Conservation (phyloP, 2,113 vertebrate species). For the human (Homo sapiens) region GRCh38 chr6:97071001-97071500, state of each 20-base stretch:
- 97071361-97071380: not conserved
- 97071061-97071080: not conserved
- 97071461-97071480: not conserved
- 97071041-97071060: not conserved
- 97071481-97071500: not conserved
- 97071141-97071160: not conserved
- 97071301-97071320: not conserved
- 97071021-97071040: not conserved
- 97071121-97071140: not conserved
- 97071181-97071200: not conserved
- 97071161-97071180: not conserved
- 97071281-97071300: not conserved
- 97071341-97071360: not conserved
- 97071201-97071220: not conserved
- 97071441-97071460: rapidly evolving
- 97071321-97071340: not conserved
- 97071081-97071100: not conserved
- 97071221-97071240: not conserved
- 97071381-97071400: not conserved
- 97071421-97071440: not conserved
- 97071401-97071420: not conserved
- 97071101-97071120: not conserved
- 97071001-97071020: not conserved
- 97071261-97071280: not conserved
- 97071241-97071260: not conserved